Evolutionary conservation across 2,113 vertebrate species (phyloP).

Genomic region (Ceratotherium simum): DNA sequence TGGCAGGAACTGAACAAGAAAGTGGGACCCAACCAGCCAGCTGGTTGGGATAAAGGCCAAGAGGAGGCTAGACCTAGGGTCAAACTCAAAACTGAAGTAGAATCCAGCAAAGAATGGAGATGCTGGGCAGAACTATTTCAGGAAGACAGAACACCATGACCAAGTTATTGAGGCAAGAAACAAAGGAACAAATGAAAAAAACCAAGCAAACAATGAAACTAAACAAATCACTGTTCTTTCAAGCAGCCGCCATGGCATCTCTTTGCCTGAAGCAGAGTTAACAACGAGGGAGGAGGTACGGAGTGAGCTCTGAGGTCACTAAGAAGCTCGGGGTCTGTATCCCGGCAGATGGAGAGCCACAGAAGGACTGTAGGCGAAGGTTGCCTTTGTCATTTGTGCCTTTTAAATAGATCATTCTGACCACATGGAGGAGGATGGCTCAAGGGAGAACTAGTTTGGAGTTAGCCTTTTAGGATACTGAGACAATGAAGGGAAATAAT

Average conservation of each 20-base stretch:
- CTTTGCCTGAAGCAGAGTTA: background rate
- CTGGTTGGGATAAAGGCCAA: conserved; percentile 51
- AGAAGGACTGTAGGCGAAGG: background rate
- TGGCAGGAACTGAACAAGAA: conserved; percentile 43
- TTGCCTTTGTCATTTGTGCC: background rate
- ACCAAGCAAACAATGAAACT: background rate
- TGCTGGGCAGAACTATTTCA: background rate
- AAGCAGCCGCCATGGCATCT: background rate
- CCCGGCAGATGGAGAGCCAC: background rate
- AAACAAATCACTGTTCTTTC: background rate
- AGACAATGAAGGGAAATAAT: background rate
- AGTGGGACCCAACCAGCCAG: conserved; percentile 40
- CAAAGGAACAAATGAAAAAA: background rate
- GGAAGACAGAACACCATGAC: background rate
- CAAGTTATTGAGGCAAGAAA: background rate
- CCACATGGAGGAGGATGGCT: background rate
- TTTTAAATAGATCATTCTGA: background rate
- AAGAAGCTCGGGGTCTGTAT: background rate
- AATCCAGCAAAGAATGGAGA: background rate
- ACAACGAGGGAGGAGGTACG: background rate
- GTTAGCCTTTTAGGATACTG: background rate
- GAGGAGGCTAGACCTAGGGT: background rate
- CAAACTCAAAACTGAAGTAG: conserved; percentile 29
- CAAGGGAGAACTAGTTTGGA: background rate
- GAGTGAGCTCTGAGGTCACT: background rate